Evolutionary conservation across 1,140 invertebrate genomes (phyloP).

Genomic region (Meloidogyne chitwoodi): DNA sequence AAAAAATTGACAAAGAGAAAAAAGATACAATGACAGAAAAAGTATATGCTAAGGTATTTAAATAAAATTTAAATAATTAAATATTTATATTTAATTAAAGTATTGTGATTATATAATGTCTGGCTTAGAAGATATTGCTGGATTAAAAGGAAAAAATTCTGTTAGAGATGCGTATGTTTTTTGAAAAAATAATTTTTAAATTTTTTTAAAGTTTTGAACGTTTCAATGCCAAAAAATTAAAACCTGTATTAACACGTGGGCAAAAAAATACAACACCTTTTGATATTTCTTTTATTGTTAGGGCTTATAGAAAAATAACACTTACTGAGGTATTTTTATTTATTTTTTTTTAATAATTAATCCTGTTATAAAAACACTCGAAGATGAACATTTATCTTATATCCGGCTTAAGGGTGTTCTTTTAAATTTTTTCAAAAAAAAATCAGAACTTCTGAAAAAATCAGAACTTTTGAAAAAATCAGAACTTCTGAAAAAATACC

Average conservation of each 20-base stretch:
- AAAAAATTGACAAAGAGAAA: conserved; percentile 50
- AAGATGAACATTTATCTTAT: too few relatives aligned
- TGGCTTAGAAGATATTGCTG: conserved; percentile 45
- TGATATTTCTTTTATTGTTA: conserved; percentile 48
- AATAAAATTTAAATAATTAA: background rate
- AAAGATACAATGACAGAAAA: conserved; percentile 49
- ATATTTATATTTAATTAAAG: background rate
- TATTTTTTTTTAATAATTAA: too few relatives aligned
- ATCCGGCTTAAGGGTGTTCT: too few relatives aligned
- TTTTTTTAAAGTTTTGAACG: conserved; percentile 46
- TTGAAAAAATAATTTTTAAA: background rate
- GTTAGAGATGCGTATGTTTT: conserved; percentile 25
- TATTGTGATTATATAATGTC: conserved; percentile 16
- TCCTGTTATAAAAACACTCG: too few relatives aligned
- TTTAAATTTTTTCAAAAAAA: too few relatives aligned
- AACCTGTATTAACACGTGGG: conserved; percentile 46
- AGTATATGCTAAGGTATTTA: conserved; percentile 23
- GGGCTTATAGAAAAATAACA: conserved; percentile 52
- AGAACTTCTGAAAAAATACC: too few relatives aligned
- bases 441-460: too few relatives aligned
- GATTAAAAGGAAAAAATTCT: conserved; percentile 29
- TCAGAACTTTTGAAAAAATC: too few relatives aligned
- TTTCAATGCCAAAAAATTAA: conserved; percentile 51
- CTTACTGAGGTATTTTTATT: conserved; percentile 34
- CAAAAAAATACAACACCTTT: conserved; percentile 31